Evolutionary conservation across 2,797 vertebrate genomes (phyloP).

Genomic region (Premnoplex brunnescens): DNA sequence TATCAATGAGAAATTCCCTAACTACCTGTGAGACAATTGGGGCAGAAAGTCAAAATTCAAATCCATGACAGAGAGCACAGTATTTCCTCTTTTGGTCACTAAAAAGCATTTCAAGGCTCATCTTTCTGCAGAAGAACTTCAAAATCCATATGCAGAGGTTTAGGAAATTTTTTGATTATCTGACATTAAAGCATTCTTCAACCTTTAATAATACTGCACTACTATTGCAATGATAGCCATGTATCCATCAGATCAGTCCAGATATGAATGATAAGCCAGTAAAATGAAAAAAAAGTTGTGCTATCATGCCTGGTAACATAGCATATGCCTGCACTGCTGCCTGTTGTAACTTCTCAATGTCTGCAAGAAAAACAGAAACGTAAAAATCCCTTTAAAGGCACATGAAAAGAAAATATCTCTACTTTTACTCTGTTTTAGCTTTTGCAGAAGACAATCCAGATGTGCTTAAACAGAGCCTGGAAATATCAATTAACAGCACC

Average conservation of each 20-base stretch:
- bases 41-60: neutral
- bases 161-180: neutral
- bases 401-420: neutral
- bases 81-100: neutral
- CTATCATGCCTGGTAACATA: neutral
- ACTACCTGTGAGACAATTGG: neutral
- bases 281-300: neutral
- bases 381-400: neutral
- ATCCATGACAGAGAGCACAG: neutral
- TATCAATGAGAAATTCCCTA: neutral
- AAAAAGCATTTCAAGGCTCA: neutral
- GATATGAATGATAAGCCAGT: neutral
- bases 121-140: neutral
- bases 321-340: fast-evolving
- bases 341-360: neutral
- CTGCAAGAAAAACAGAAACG: neutral
- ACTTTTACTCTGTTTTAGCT: neutral
- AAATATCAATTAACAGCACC: neutral
- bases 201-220: neutral
- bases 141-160: neutral
- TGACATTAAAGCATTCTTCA: neutral
- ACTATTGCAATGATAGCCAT: neutral
- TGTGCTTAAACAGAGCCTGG: neutral
- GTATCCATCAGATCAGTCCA: neutral
- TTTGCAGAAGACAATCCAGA: neutral